These are phyloP conservation scores for Eilema caniola DNA, from an alignment of 2,888 invertebrate species.

Conservation along the genomic window DNA sequence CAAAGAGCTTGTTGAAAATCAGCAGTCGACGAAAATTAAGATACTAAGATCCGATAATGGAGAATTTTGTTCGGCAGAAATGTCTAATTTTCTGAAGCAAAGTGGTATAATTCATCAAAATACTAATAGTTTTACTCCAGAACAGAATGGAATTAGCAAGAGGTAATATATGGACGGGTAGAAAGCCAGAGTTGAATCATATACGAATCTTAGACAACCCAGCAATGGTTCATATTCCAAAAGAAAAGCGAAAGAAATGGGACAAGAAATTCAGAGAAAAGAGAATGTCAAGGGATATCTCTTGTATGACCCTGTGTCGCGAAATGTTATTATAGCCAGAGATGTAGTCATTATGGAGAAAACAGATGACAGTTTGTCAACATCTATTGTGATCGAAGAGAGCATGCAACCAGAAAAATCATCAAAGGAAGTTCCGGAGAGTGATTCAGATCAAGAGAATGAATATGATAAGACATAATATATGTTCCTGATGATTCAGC, in stretches of 20 bases:
- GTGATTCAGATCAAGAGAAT: no score
- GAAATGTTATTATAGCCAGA: constrained; percentile 9
- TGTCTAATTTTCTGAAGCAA: constrained; percentile 9
- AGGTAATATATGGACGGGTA: constrained; percentile 16
- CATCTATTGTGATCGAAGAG: no score
- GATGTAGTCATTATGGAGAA: constrained; percentile 40
- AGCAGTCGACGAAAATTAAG: constrained; percentile 17
- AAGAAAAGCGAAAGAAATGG: constrained; percentile 31
- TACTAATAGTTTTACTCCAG: constrained; percentile 10
- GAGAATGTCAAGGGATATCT: constrained; percentile 48
- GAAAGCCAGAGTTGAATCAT: constrained; percentile 14
- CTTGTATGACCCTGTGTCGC: constrained; percentile 35
- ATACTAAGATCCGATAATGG: constrained; percentile 21
- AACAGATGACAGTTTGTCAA: background rate
- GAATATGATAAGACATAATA: no score
- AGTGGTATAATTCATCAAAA: constrained; percentile 12
- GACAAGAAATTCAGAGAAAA: constrained; percentile 39
- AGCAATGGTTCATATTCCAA: constrained; percentile 23
- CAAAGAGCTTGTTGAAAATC: constrained; percentile 21
- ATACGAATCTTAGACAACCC: constrained; percentile 14
- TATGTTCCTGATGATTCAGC: no score
- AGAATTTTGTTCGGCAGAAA: constrained; percentile 23
- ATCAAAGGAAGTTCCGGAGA: no score
- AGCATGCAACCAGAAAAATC: no score
- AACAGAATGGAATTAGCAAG: constrained; percentile 15